Base-by-base conservation (phyloP, 2,888 invertebrate species). In the Ashinkailepas kermadecensis region DNA sequence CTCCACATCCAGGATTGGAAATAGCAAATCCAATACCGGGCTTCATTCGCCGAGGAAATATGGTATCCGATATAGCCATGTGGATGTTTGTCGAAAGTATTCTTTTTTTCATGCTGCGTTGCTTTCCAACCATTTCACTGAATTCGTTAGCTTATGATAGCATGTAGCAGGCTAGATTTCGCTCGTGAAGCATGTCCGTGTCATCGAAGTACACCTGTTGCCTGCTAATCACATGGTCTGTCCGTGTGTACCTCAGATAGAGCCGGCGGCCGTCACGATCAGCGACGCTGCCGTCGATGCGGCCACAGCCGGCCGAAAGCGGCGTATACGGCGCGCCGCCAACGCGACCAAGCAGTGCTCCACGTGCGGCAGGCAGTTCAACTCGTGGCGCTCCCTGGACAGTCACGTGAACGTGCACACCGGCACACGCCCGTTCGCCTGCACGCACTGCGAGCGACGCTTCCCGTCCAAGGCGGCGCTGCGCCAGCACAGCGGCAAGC, bases 361-460 rank as follows among this genome's bases (percentile, higher is more conserved):
- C 67, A 67, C 67, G 23, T 67, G 67, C 25, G 67, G 67, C 67
- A 67, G 25, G 23, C 23, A 67, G 67, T 67, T 67, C 25, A 10
- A 25, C 67, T 23, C 67, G 23, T 67, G 67, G 67, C 67, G 67
- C 67, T 21, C 67, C n/a, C 67, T 67, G 23, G 67, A 67, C 67
- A 21, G 67, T 25, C 67, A 67, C 67, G 23, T 23, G 23, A 67
- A 67, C 67, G 21, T 21, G 23, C 67, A 67, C 67, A 67, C 67
- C 23, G 67, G 67, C 67, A 25, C 67, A 25, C 67, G 67, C 3
- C 67, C 67, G 67, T 67, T 23, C 67, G 67, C 67, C 8, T 67
- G 67, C 67, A 10, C 67, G 12, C 67, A 67, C 67, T 67, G 67
- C 25, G 67, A 67, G 8, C 67, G 67, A 0, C 67, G 67, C 67